phyloP scores from a whole-genome alignment of 2,797 vertebrate species.

The Sebastes nivosus region DNA sequence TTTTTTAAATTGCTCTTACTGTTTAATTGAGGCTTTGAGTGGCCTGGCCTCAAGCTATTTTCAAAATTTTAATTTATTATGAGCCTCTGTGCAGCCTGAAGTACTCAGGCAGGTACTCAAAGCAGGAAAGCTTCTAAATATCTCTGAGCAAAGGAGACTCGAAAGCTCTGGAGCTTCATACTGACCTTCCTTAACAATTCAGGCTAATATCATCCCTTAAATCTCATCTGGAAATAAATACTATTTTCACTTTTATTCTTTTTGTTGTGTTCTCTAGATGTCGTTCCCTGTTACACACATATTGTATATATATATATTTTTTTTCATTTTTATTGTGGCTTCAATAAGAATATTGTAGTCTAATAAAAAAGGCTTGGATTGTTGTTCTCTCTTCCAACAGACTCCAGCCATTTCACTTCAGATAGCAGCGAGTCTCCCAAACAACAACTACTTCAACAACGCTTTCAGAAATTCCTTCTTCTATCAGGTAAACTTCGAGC shows the following conservation, averaged over 20 bases:
- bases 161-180: neutral
- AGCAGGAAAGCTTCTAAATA: neutral
- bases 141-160: neutral
- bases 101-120: neutral
- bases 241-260: neutral
- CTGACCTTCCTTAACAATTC: neutral
- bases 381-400: constrained; percentile 66
- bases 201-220: neutral
- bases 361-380: neutral
- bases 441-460: constrained; percentile 77
- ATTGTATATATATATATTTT: neutral
- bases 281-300: neutral
- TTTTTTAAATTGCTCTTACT: neutral
- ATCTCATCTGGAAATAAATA: neutral
- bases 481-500: constrained; percentile 84
- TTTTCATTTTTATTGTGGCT: neutral
- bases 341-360: neutral
- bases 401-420: constrained; percentile 82
- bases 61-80: neutral
- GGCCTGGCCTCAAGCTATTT: neutral
- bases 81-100: neutral
- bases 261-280: neutral
- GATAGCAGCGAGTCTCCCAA: constrained; percentile 85
- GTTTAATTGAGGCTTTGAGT: neutral
- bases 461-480: constrained; percentile 89